Base-by-base conservation (phyloP, 2,888 invertebrate genomes). In the Nomada lathburiana region DNA sequence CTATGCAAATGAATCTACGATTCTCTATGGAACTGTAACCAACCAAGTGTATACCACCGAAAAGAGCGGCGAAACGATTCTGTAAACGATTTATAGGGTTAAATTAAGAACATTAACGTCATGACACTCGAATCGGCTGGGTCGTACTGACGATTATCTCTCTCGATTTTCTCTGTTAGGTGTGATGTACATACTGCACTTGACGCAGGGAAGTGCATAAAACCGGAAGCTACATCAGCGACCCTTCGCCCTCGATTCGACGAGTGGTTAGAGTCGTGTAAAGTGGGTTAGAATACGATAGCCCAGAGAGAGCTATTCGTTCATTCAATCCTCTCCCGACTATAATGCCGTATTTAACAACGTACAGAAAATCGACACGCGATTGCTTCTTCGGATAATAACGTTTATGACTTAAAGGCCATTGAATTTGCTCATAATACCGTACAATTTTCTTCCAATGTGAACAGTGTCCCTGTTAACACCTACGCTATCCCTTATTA, bases 181-280 rank as follows among this genome's bases (percentile, higher is more conserved):
- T 82, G 87, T 82, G 80, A 82, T 75, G 71, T 75, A 36, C 36
- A 36, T 36, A 72, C 71, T 77, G 68, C 74, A 82, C 74, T 79
- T 77, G 74, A 76, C 60, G 76, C 79, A 57, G 77, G 84, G 84
- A 84, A 79, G 79, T 74, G 81, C 55, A 80, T 67, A 76, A 81
- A 85, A 75, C 85, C 85, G 88, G 88, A 88, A 87, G 85, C 83
- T 82, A 75, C 82, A 86, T 77, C 64, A 82, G 80, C 83, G 83
- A 88, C 87, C 85, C 88, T 87, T 86, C 86, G 85, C 74, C 82
- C 87, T 76, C 86, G 85, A 88, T 88, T 84, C 85, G 85, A 86
- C 85, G 83, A 86, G 86, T 83, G 83, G 86, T 82, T 79, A 80
- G 67, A 74, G 74, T 63, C 83, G 82, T 79, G 71, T 70, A 80